Percentiles rank a stretch among this genome's conserved stretches.
Conservation (phyloP, 2,888 invertebrate species). For the Cosmia trapezina region DNA sequence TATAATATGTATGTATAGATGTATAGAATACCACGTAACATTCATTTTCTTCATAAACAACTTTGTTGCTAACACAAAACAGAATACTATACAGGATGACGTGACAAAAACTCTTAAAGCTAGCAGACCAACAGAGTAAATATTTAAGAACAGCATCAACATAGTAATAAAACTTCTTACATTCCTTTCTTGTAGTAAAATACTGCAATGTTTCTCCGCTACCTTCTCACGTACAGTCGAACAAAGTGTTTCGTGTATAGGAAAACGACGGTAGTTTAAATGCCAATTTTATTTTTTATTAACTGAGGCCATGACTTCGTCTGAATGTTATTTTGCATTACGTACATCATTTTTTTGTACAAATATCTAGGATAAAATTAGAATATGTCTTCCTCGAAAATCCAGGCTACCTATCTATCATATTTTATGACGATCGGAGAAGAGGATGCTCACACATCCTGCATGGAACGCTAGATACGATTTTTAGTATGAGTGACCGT, state of each 20-base stretch:
- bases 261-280: not conserved
- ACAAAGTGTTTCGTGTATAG: not conserved
- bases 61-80: constrained; percentile 1
- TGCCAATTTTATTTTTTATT: no score
- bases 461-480: not conserved
- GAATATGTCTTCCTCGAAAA: no score
- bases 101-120: constrained; percentile 33
- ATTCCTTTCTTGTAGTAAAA: constrained; percentile 27
- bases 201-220: not conserved
- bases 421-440: no score
- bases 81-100: not conserved
- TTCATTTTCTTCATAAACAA: constrained; percentile 1
- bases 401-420: no score
- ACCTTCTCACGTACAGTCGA: not conserved
- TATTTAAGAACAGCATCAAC: constrained; percentile 40
- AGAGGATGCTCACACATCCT: not conserved
- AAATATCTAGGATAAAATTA: no score
- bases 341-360: no score
- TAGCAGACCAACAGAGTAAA: constrained; percentile 27
- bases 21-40: no score
- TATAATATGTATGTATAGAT: no score
- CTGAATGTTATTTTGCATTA: no score
- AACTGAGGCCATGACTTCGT: no score
- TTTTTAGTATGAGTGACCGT: not conserved
- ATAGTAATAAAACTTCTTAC: constrained; percentile 29